Conservation (phyloP, 1,140 invertebrate genomes). For the Coptotermes formosanus region DNA sequence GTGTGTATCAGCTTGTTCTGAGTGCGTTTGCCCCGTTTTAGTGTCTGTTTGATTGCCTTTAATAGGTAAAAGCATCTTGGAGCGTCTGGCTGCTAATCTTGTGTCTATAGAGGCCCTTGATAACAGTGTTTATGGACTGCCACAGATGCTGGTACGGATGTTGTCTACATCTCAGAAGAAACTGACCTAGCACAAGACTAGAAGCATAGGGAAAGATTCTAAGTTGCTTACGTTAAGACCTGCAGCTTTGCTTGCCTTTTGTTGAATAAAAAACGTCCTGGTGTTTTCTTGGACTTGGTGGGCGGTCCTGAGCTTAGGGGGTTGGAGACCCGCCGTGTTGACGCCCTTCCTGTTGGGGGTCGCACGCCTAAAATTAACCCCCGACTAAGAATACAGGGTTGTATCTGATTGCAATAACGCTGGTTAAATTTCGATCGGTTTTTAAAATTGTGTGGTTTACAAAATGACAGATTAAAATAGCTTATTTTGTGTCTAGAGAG, state of each 20-base stretch:
- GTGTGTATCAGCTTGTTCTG: too few species aligned
- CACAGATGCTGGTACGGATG: background rate
- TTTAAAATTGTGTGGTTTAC: background rate
- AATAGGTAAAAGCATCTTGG: background rate
- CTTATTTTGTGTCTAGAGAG: too few species aligned
- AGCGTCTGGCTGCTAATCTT: background rate
- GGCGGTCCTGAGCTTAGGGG: constrained; percentile 16
- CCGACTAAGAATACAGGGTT: constrained; percentile 14
- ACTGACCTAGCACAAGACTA: background rate
- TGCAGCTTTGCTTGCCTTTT: background rate
- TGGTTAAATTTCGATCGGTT: background rate
- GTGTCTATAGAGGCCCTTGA: background rate
- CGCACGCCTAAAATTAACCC: constrained; percentile 22
- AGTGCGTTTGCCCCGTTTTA: too few species aligned
- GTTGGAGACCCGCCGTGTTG: constrained; percentile 22
- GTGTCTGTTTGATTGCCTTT: too few species aligned
- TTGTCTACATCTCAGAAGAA: background rate
- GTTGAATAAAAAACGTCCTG: background rate
- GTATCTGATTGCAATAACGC: background rate
- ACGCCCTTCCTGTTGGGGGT: constrained; percentile 25
- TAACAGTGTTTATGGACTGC: background rate
- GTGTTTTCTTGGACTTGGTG: constrained; percentile 19
- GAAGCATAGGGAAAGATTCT: constrained; percentile 1
- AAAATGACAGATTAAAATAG: too few species aligned
- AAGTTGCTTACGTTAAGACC: background rate